phyloP scores from a whole-genome alignment of 2,113 vertebrate species.

The Chlamydotis undulata region DNA sequence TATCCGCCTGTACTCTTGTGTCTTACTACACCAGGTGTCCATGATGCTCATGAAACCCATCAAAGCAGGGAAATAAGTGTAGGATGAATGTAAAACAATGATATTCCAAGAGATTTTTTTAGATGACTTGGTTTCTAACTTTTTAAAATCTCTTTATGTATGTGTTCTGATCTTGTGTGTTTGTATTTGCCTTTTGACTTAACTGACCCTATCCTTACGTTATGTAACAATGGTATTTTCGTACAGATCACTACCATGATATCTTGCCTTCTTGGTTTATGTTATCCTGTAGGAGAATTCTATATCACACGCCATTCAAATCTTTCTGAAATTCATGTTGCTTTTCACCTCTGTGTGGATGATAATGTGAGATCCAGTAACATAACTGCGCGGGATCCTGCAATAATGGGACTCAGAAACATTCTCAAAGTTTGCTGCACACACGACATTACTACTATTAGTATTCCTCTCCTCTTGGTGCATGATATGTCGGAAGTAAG shows the following conservation, averaged over 20 bases:
- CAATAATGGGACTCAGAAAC: slow-evolving; percentile 97
- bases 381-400: slow-evolving; percentile 93
- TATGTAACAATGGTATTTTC: neutral
- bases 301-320: slow-evolving; percentile 96
- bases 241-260: neutral
- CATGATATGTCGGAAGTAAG: slow-evolving; percentile 98
- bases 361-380: slow-evolving; percentile 92
- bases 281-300: slow-evolving; percentile 87
- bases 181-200: neutral
- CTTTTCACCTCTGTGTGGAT: slow-evolving; percentile 97
- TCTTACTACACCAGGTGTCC: neutral
- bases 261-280: neutral
- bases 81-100: neutral
- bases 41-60: neutral
- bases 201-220: neutral
- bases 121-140: neutral
- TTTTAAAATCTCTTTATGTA: neutral
- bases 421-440: slow-evolving; percentile 98
- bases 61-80: neutral
- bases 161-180: neutral
- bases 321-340: slow-evolving; percentile 92
- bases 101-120: neutral
- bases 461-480: slow-evolving; percentile 91
- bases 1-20: neutral
- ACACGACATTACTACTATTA: slow-evolving; percentile 94